Evolutionary conservation across 2,888 invertebrate genomes (phyloP), one percentile per base, ranked within the genome.

Genomic region (Acanthopleura granulata): DNA sequence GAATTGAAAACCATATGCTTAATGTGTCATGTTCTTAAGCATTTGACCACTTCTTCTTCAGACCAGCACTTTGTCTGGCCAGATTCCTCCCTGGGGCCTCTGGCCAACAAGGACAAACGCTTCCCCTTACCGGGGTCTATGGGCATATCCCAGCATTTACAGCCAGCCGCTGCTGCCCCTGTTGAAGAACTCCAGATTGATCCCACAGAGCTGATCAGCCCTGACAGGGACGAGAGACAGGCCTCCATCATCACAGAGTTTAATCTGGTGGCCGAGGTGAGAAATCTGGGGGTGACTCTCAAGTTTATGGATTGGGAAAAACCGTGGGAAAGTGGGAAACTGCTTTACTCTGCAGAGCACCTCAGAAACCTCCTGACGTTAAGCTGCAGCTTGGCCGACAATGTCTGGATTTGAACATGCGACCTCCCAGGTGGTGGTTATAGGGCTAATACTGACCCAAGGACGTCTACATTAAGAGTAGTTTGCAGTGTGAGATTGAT

Each of bases 121-220:
- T 88, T 88, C 77, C 85, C 85, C 1, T 72, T 89, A 66, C 89
- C 88, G 11, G 88, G 89, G 6, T 75, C 78, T n/a, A 80, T 86
- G 14, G 86, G 87, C 14, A 29, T 61, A 15, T 72, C 72, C 16
- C n/a, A n/a, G 18, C 18, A 72, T 50, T 25, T 72, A 25, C 72
- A n/a, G 18, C 25, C 72, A 72, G 40, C 66, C 27, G 6, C 12
- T 22, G 15, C 66, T 22, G 12, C 22, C 6, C 29, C 29, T 27
- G 3, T 16, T 16, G 66, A 66, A 15, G 16, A 18, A 25, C 29
- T 27, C 1, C 22, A 27, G 29, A 6, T 66, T 22, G 66, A 66
- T 6, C 66, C 66, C 29, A 27, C 27, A 6, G 16, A 16, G 6
- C 25, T 66, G 29, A 16, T 66, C 18, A 22, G 25, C 1, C 6